Base-by-base conservation (phyloP, 2,113 vertebrate species). In the Cyrtonyx montezumae region DNA sequence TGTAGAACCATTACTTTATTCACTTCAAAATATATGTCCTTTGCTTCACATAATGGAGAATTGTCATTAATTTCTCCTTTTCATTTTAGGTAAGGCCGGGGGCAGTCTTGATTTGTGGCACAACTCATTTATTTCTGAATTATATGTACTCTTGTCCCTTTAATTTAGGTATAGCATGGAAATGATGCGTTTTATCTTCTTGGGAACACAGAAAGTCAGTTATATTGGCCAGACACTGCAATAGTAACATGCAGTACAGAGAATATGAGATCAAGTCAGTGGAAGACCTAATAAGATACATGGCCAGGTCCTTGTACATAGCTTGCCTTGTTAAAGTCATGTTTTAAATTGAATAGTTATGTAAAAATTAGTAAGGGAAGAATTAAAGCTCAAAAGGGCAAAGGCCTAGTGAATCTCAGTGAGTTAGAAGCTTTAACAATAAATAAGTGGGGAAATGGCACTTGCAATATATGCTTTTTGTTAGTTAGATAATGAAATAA, bases 401-500 rank as follows among this genome's bases (percentile, higher is more conserved):
- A 88, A 93, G 21, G 18, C 28, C 85, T 80, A 67, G 49, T 67
- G 61, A 86, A 37, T 37, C 65, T 75, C 23, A 2, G 66, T 75
- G 56, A 92, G 77, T 42, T 20, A 49, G 86, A 70, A 86, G 37
- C 65, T 86, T 68, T 86, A 56, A 26, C 67, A 83, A 88, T 55
- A 42, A 67, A 10, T 36, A 85, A 85, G 53, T 23, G 48, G 56
- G 40, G 45, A 88, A 95, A 63, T 8, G 9, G 42, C 46, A 67
- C 56, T 67, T 63, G 68, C 12, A 25, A 63, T 56, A 91, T 55
- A 83, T 80, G 43, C 34, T 77, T 93, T 79, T 90, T 94, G 26
- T 86, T 86, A 88, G 86, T 80, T 81, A 81, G 61, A 81, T 84
- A 81, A 63, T 46, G 91, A 81, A 49, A 85, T 79, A 85, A 79